Evolutionary conservation across 2,888 invertebrate species (phyloP), one percentile per base, ranked within the genome.

Genomic region (Stenichneumon culpator): DNA sequence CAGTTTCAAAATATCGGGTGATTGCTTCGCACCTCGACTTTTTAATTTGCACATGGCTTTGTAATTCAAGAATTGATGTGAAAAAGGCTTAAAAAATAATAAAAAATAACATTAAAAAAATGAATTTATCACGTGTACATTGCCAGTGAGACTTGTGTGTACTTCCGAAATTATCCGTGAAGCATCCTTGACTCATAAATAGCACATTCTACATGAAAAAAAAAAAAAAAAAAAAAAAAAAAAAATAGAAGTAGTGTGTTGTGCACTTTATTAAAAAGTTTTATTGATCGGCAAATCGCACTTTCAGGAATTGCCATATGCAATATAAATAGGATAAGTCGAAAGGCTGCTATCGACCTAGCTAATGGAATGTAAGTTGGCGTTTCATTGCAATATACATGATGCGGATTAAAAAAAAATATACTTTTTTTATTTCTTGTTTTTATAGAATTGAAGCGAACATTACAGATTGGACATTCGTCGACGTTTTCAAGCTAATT

Each of bases 251-350:
- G 44, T 14, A 0, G 2, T 14, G 14, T 44, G 44, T 5, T 3
- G 44, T 44, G 44, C 11, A 44, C 14, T 44, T 44, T 4, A 44
- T 44, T 44, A 14, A 14, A 44, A 14, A 14, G 3, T 44, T 44
- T 44, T 44, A 14, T 44, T 44, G 19, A 16, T 7, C 25, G 16
- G 25, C 44, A 16, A 52, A 65, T 63, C 7, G 16, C 74, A 11
- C 36, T 85, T 77, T 22, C 52, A 89, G 87, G 83, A 2, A 72
- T 88, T 25, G 87, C 87, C 3, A 78, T 89, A 54, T 88, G 88
- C 73, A 89, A 86, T 36, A 84, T 89, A 72, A 89, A 89, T 44
- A 85, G 88, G 47, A 89, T 88, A 70, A 89, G 87, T 52, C 82
- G 84, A 68, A 84, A 78, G 68, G 83, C 87, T 54, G 87, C 87